Evolutionary conservation across 2,113 vertebrate species (phyloP), one percentile per base, ranked within the genome.

Genomic region (Pholis gunnellus): DNA sequence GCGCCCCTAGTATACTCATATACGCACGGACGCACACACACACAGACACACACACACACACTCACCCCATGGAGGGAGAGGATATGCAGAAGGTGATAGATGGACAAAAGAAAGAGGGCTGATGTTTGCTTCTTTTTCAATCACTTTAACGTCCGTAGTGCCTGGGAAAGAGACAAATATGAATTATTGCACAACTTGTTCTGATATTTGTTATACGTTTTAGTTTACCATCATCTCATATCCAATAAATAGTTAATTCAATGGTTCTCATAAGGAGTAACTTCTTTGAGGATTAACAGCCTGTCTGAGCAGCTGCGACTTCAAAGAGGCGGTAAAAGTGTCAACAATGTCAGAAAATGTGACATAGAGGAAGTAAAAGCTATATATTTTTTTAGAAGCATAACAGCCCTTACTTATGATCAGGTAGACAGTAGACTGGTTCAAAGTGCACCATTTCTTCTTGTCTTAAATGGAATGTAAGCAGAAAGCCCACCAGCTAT

Each of bases 331-430:
- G 81, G 29, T 60, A 52, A 70, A 76, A 48, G 63, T 78, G 75
- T 85, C 78, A 85, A 64, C 66, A 67, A 50, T 78, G 75, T 82
- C 86, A 79, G 70, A 25, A 79, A 72, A 71, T 48, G n/a, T 68
- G 14, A 85, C 44, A 67, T 4, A 6, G 44, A 75, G 36, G 44
- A 72, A 61, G 52, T 61, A 42, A 65, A 61, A 48, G 60, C n/a
- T 46, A 8, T 8, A 17, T 40, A 44, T 34, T 36, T 61, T 44
- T 56, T n/a, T 31, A 44, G 15, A 50, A 25, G 56, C 56, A 57
- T 29, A 29, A 27, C 56, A 29, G 56, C 25, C 27, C 54, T 59
- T 14, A 29, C 13, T 29, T 27, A 59, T n/a, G 20, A 22, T 2
- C 48, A 50, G 48, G 6, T 18, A 56, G 52, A 56, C n/a, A 25